phyloP scores from a whole-genome alignment of 2,888 invertebrate species.

The Pediacus dermestoides region DNA sequence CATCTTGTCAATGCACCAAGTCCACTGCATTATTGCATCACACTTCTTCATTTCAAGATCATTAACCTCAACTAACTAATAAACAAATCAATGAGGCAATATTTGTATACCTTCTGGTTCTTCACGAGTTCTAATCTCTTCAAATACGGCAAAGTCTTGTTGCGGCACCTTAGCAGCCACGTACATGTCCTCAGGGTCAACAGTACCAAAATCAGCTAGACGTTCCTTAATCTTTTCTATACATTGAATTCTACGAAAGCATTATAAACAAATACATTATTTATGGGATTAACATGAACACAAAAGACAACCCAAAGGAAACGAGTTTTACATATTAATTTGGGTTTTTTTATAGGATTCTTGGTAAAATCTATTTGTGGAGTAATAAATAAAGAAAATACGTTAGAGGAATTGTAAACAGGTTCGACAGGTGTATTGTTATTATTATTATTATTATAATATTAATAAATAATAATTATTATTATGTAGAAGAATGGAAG shows the following conservation, averaged over 20 bases:
- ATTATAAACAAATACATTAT: slow-evolving; percentile 14
- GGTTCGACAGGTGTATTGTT: too few species aligned
- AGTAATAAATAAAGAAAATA: too few species aligned
- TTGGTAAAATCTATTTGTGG: too few species aligned
- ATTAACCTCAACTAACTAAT: neutral
- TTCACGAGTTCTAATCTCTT: slow-evolving; percentile 72
- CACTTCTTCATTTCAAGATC: too few species aligned
- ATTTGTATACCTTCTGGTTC: slow-evolving; percentile 66
- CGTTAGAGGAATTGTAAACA: too few species aligned
- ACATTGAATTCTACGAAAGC: slow-evolving; percentile 65
- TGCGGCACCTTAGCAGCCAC: slow-evolving; percentile 70
- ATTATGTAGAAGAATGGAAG: neutral
- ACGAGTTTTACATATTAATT: too few species aligned
- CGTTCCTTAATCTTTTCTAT: slow-evolving; percentile 70
- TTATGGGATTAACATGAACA: too few species aligned
- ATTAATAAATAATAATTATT: neutral
- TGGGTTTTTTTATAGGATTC: too few species aligned
- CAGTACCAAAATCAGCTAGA: slow-evolving; percentile 76
- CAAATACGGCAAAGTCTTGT: slow-evolving; percentile 71
- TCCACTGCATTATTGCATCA: too few species aligned
- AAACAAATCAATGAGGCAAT: neutral
- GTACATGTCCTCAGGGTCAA: slow-evolving; percentile 87
- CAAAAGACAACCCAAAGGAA: neutral
- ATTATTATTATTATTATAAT: too few species aligned
- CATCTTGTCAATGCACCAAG: too few species aligned